Evolutionary conservation across 2,888 invertebrate species (phyloP), one percentile per base, ranked within the genome.

Genomic region (Clepsis dumicolana): DNA sequence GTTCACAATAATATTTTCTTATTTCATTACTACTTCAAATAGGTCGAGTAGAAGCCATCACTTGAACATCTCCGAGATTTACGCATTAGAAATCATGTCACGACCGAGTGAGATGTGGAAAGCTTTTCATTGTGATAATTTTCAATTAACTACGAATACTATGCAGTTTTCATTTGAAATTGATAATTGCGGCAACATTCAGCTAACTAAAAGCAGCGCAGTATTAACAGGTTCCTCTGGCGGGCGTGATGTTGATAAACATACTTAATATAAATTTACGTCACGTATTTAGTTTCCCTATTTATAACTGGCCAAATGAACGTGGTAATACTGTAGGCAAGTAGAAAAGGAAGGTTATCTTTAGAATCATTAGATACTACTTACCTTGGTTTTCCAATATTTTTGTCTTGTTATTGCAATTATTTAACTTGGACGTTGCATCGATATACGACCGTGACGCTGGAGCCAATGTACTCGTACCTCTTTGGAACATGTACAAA

Each of bases 391-490:
- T 7, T 21, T 7, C 41, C 7, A 16, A 16, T 18, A 7, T 44
- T 44, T 8, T 32, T 29, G 16, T 29, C 18, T 54, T n/a, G 48
- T 10, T 18, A 29, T 56, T 21, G 44, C 24, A 56, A 56, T 32
- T 0, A 54, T 18, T 54, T 32, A 32, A 54, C 48, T 50, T 54
- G 29, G 52, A 38, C n/a, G 50, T 50, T 62, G 54, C 48, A 62
- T 35, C 12, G 35, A 65, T 52, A 25, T 29, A 66, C 54, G 54
- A 62, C 61, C 66, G 35, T 44, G 54, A 62, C 35, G 16, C 44
- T 65, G 24, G 4, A 60, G 52, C 50, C n/a, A 21, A 41, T n/a
- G 14, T n/a, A 3, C 29, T 29, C n/a, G n/a, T n/a, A n/a, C n/a
- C n/a, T n/a, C n/a, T n/a, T n/a, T n/a, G n/a, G n/a, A n/a, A n/a